Evolutionary conservation across 2,113 vertebrate species (phyloP), one percentile per base, ranked within the genome.

Genomic region (Geococcyx californianus): DNA sequence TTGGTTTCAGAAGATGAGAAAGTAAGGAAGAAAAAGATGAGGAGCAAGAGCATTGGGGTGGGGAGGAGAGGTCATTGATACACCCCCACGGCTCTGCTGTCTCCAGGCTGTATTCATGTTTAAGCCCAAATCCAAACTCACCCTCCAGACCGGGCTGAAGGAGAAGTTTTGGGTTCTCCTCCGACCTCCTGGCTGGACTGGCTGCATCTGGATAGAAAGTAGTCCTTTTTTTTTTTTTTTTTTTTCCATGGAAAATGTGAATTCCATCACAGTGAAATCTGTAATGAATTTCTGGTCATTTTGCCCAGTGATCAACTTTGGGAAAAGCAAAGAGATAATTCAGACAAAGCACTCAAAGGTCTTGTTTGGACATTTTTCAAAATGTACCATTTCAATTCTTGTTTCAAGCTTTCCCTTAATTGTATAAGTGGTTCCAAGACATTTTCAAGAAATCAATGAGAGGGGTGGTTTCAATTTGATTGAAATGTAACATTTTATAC

Each of bases 401-500:
- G 26, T 60, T 66, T 73, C 93, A 52, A 58, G 56, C 23, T 75
- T 88, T 56, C 80, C 66, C 47, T 82, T 93, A 88, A 90, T 82
- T 85, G 60, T 73, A 1, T 42, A 42, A 91, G 34, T 56, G 56
- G 34, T 62, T 94, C 70, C 93, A 95, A 94, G 87, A 16, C n/a
- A n/a, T 90, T 94, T 93, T 79, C 70, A 74, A 91, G 84, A 82
- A 94, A 82, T 94, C 84, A 69, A 4, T 77, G 84, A 74, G 79
- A 90, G 66, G 93, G 58, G 78, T 93, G 95, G 87, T 95, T 95
- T 94, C 87, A 91, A 74, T 86, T 93, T 68, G 90, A 82, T 69
- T 56, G 70, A 90, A 94, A 70, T 66, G 56, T 55, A 88, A 70
- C 75, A 33, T 94, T 93, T 93, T 89, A 82, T 51, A 34, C 20